phyloP scores from a whole-genome alignment of 2,888 invertebrate species.

The Tenodera sinensis region DNA sequence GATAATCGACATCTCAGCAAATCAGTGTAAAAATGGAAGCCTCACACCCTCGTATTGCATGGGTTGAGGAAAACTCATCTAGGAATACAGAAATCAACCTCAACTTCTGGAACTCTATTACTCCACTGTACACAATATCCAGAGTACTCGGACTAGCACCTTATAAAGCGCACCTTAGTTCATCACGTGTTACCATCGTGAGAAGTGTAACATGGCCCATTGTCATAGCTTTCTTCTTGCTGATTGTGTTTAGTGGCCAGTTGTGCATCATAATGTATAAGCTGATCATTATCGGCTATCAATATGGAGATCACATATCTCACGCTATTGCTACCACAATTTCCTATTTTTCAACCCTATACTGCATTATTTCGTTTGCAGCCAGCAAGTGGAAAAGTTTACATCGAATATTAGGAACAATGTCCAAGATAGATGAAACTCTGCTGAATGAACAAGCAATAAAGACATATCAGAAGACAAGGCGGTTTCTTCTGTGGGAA shows the following conservation, averaged over 20 bases:
- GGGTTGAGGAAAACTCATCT: no score
- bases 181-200: not conserved
- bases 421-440: not conserved
- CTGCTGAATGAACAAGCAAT: not conserved
- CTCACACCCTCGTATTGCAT: no score
- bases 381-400: not conserved
- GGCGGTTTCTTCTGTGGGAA: not conserved
- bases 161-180: not conserved
- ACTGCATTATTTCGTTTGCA: not conserved
- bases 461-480: not conserved
- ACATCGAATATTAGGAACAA: not conserved
- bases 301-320: not conserved
- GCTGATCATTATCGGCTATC: fast-evolving
- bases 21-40: no score
- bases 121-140: not conserved
- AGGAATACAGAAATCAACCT: not conserved
- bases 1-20: no score
- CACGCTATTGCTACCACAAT: not conserved
- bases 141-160: not conserved
- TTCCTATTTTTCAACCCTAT: not conserved
- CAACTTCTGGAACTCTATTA: not conserved
- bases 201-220: not conserved
- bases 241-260: not conserved
- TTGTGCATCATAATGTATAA: not conserved
- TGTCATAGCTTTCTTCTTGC: not conserved